Conservation (phyloP, 2,888 invertebrate genomes). For the Plutella xylostella region DNA sequence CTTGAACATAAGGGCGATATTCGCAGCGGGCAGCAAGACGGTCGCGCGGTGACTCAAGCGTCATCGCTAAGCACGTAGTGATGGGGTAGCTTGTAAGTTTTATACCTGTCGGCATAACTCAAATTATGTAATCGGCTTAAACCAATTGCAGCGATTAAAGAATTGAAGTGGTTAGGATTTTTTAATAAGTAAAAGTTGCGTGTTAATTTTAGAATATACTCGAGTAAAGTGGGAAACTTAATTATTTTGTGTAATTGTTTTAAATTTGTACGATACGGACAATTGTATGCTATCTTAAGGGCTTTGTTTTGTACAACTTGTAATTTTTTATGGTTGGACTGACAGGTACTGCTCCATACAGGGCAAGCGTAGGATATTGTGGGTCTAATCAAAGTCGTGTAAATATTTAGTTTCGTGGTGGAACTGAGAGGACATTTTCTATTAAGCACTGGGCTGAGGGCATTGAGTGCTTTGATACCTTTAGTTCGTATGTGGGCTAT, state of each 20-base stretch:
- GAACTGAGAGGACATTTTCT: not conserved
- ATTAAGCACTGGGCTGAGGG: not conserved
- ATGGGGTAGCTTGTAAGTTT: not conserved
- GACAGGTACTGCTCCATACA: not conserved
- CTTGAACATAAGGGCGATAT: no score
- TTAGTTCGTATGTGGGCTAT: not conserved
- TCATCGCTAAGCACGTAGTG: not conserved
- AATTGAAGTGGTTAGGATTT: not conserved
- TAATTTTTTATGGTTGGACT: not conserved
- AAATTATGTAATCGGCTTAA: not conserved
- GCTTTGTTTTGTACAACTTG: constrained; percentile 3
- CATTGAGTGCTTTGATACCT: not conserved
- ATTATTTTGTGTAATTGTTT: not conserved
- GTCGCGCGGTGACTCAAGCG: no score
- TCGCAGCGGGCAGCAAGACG: no score
- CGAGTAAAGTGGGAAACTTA: not conserved
- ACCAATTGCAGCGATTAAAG: not conserved
- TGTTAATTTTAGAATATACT: not conserved
- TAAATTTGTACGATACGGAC: not conserved
- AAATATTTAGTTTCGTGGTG: not conserved
- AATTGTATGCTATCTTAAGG: not conserved
- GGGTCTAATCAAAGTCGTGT: not conserved
- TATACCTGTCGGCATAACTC: constrained; percentile 8
- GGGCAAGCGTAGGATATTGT: not conserved
- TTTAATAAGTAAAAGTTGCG: not conserved